phyloP scores from a whole-genome alignment of 2,797 vertebrate genomes.

The Typhlichthys subterraneus region DNA sequence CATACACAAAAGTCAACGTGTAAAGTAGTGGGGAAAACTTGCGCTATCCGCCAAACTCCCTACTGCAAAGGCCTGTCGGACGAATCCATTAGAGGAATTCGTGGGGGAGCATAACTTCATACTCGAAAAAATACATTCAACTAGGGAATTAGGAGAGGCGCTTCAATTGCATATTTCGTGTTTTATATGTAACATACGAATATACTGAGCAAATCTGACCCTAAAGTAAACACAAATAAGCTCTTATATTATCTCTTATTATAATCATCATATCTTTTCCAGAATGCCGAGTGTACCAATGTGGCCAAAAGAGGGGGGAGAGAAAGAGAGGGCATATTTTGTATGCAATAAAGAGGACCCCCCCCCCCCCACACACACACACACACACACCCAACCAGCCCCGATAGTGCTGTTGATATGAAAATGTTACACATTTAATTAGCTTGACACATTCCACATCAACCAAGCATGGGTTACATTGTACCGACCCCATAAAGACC shows the following conservation, averaged over 20 bases:
- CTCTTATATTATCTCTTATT: too few relatives aligned
- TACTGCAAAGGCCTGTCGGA: constrained; percentile 77
- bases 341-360: neutral
- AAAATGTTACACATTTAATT: too few relatives aligned
- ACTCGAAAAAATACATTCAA: neutral
- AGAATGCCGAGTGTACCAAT: constrained; percentile 68
- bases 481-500: too few relatives aligned
- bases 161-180: too few relatives aligned
- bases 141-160: neutral
- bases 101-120: constrained; percentile 39
- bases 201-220: too few relatives aligned
- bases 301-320: neutral
- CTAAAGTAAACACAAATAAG: neutral
- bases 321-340: neutral
- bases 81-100: constrained; percentile 68
- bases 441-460: too few relatives aligned
- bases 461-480: too few relatives aligned
- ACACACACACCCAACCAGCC: too few relatives aligned
- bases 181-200: too few relatives aligned
- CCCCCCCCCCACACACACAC: too few relatives aligned
- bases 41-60: constrained; percentile 73
- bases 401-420: constrained; percentile 3
- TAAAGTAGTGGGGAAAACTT: constrained; percentile 73
- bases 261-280: neutral
- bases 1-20: constrained; percentile 42